phyloP scores from a whole-genome alignment of 2,797 vertebrate genomes.

The Martes flavigula region DNA sequence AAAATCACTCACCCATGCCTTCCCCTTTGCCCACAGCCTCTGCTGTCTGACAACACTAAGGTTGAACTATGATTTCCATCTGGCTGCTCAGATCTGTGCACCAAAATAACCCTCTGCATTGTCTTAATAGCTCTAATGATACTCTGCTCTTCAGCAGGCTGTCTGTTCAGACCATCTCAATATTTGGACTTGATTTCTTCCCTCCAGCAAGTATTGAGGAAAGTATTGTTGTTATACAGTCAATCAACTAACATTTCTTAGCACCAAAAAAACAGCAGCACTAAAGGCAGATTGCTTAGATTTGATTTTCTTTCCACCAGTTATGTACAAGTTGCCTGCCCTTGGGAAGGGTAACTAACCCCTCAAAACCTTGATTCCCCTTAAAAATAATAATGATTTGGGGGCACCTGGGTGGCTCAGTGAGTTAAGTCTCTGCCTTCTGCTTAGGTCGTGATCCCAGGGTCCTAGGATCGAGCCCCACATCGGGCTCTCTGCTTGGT shows the following conservation, averaged over 20 bases:
- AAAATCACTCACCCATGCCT: conserved; percentile 74
- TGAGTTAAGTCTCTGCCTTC: too few relatives aligned
- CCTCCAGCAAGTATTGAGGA: background rate
- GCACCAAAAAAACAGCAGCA: background rate
- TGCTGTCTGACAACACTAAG: conserved; percentile 74
- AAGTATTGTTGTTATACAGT: background rate
- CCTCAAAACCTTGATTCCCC: background rate
- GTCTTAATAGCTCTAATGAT: conserved; percentile 64
- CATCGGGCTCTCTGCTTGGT: too few relatives aligned
- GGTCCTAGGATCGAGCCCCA: too few relatives aligned
- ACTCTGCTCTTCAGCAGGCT: conserved; percentile 38
- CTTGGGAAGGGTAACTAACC: background rate
- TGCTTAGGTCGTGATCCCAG: too few relatives aligned
- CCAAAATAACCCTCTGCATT: conserved; percentile 68
- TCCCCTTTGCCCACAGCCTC: conserved; percentile 73
- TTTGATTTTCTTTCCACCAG: background rate
- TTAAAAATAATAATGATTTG: background rate
- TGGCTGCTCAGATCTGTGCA: conserved; percentile 70
- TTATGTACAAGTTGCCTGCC: background rate
- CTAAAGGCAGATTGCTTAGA: background rate
- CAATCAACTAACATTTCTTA: conserved; percentile 10
- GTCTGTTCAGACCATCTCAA: conserved; percentile 18
- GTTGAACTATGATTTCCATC: conserved; percentile 77
- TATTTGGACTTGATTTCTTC: conserved; percentile 46
- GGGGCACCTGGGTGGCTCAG: too few relatives aligned